Base-by-base conservation (phyloP, 2,888 invertebrate genomes). In the Escarpia spicata region DNA sequence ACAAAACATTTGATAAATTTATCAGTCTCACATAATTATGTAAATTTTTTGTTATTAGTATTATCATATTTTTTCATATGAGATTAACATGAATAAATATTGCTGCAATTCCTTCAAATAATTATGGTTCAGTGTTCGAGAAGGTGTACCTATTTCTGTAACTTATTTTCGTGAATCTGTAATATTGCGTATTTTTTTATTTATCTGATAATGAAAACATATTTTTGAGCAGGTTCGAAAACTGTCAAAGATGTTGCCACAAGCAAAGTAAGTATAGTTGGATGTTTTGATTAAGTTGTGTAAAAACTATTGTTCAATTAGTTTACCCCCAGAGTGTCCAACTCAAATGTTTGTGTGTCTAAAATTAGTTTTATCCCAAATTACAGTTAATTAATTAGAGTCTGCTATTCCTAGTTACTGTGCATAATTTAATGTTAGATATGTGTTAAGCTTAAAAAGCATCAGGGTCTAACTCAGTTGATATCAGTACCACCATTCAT, bases 171-270 rank as follows among this genome's bases (percentile, higher is more conserved):
- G 6, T 75, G n/a, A 75, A 75, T 75, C n/a, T 75, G 19, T n/a
- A 75, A 75, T 75, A 26, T 75, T 3, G 52, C 52, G 3, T 12
- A 52, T 37, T 75, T 15, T 75, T 15, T 75, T 15, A 75, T 75
- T 26, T 75, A 19, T 15, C 26, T 26, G n/a, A 26, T 26, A 26
- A 75, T 75, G 19, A 75, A 26, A 26, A 75, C 26, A 75, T 75
- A 75, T 75, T 75, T 75, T 15, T 75, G 75, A 75, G n/a, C 75
- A 75, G 75, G 75, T 75, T 75, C 19, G 75, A 75, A 75, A 75
- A 75, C 75, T 75, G 75, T 19, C 75, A 75, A 75, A 26, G 26
- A 15, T 75, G 75, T 75, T 26, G n/a, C 75, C 26, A 4, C 75
- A 15, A 75, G 26, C 75, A 75, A 75, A n/a, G 75, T 75, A 75